Evolutionary conservation across 2,797 vertebrate species (phyloP).

Genomic region (Sebastes trivittatus): DNA sequence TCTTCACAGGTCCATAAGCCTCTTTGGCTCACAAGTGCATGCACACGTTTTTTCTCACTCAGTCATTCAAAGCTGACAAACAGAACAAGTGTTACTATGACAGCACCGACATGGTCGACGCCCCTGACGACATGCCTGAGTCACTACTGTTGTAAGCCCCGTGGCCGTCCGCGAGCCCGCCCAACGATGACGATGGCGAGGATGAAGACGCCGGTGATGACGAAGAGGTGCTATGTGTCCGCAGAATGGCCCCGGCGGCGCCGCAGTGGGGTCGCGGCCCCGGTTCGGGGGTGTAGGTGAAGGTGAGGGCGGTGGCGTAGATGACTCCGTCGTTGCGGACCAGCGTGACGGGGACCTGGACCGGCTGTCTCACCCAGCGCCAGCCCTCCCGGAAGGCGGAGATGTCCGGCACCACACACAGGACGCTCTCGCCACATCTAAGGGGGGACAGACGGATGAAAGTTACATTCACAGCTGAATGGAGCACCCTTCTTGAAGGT

Average conservation of each 20-base stretch:
- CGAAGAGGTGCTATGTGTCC: conserved; percentile 84
- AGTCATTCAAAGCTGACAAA: neutral
- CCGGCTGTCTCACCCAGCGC: conserved; percentile 98
- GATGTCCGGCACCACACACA: conserved; percentile 98
- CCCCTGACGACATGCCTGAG: conserved; percentile 69
- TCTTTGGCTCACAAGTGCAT: conserved; percentile 56
- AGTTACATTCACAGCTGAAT: too few relatives aligned
- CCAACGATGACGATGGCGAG: conserved; percentile 68
- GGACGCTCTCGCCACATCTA: conserved; percentile 96
- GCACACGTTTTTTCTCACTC: conserved; percentile 8
- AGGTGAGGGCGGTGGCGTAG: conserved; percentile 97
- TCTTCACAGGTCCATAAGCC: conserved; percentile 55
- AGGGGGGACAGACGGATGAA: neutral
- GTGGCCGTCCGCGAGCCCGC: conserved; percentile 66
- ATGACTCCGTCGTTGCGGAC: conserved; percentile 98
- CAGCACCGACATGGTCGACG: conserved; percentile 72
- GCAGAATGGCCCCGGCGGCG: conserved; percentile 93
- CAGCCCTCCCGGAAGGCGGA: conserved; percentile 98
- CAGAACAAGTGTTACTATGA: conserved; percentile 42
- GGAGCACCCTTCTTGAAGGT: too few relatives aligned
- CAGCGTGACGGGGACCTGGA: conserved; percentile 97
- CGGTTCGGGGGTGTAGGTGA: conserved; percentile 98
- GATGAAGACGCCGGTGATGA: conserved; percentile 75
- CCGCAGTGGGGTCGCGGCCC: conserved; percentile 97
- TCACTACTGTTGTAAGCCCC: conserved; percentile 63